Evolutionary conservation across 1,140 invertebrate genomes (phyloP).

Genomic region (Nixonia krombeini): DNA sequence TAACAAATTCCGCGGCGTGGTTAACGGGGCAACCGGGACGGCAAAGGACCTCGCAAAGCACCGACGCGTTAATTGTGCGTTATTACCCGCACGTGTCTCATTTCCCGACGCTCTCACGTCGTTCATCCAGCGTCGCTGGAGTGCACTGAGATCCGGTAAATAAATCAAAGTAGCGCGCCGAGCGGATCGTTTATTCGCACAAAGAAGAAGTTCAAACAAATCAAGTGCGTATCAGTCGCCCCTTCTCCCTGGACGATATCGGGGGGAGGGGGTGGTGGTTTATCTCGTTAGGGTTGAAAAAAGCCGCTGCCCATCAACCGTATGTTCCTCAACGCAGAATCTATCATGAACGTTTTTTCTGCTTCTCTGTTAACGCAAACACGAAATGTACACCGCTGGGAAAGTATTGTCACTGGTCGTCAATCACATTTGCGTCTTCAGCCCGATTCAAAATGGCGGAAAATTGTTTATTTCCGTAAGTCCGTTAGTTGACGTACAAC

Average conservation of each 20-base stretch:
- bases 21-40: not conserved
- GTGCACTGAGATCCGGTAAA: constrained; percentile 4
- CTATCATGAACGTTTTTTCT: too few species aligned
- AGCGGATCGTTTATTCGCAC: constrained; percentile 58
- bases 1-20: too few species aligned
- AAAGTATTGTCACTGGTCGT: too few species aligned
- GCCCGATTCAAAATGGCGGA: too few species aligned
- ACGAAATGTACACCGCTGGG: too few species aligned
- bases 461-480: too few species aligned
- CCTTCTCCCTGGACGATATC: constrained; percentile 6
- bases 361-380: too few species aligned
- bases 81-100: not conserved
- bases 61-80: not conserved
- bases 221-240: constrained; percentile 48
- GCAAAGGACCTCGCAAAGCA: not conserved
- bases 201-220: constrained; percentile 60
- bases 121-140: too few species aligned
- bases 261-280: too few species aligned
- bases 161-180: constrained; percentile 48
- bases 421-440: too few species aligned
- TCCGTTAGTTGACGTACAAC: too few species aligned
- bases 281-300: constrained; percentile 41
- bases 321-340: constrained; percentile 59
- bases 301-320: constrained; percentile 53
- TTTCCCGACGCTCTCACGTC: not conserved